Evolutionary conservation across 2,797 vertebrate genomes (phyloP).

Genomic region (Amblyopsis hoosieri): DNA sequence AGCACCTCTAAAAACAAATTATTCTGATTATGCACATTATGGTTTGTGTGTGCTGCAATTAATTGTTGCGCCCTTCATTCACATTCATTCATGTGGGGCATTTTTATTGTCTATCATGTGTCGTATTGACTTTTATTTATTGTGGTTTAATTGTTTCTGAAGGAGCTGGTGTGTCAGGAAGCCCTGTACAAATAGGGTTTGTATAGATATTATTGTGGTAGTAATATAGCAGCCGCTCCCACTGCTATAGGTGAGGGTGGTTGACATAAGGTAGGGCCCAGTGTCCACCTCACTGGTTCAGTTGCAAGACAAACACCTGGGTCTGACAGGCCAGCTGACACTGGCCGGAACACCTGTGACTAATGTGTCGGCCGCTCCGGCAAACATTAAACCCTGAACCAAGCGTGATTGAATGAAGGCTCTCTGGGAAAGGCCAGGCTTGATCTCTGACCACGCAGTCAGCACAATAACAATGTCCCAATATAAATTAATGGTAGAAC

Average conservation of each 20-base stretch:
- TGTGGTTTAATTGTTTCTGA: neutral
- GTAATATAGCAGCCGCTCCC: slow-evolving; percentile 15
- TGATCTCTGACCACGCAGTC: slow-evolving; percentile 18
- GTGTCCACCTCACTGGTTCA: too few species aligned
- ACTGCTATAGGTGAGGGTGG: slow-evolving; percentile 34
- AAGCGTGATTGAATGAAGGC: slow-evolving; percentile 59
- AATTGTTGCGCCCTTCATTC: neutral
- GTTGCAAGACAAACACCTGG: slow-evolving; percentile 19
- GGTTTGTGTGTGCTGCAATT: neutral
- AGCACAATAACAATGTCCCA: slow-evolving; percentile 12
- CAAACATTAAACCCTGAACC: slow-evolving; percentile 72
- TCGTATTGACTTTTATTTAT: neutral
- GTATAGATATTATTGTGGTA: neutral
- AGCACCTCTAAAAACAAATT: too few species aligned
- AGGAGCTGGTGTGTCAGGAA: neutral
- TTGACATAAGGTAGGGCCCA: slow-evolving; percentile 36
- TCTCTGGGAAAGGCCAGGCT: slow-evolving; percentile 37
- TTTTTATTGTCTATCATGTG: neutral
- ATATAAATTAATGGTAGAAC: neutral
- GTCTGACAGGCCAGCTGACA: slow-evolving; percentile 29
- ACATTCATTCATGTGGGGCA: too few species aligned
- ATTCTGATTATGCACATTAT: neutral
- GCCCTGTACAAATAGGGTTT: neutral
- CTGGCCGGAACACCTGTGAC: slow-evolving; percentile 51
- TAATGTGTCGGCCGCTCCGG: slow-evolving; percentile 66